phyloP scores from a whole-genome alignment of 2,888 invertebrate species.

The Ceriagrion tenellum region DNA sequence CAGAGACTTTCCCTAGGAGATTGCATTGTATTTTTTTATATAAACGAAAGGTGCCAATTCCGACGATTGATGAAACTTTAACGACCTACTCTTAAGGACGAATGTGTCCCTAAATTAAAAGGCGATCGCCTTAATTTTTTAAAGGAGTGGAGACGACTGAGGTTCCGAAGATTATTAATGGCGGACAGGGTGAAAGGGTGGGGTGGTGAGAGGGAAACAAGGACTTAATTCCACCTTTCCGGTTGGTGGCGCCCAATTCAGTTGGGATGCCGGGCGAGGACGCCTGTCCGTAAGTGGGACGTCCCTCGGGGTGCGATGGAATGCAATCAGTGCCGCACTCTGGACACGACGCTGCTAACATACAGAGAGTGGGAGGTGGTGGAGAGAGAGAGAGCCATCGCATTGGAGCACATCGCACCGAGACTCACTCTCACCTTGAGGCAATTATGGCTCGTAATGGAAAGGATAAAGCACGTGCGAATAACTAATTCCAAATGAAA shows the following conservation, averaged over 20 bases:
- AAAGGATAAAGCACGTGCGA: not conserved
- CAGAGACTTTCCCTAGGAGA: not conserved
- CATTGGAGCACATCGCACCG: not conserved
- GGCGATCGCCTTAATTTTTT: not conserved
- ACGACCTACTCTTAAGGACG: not conserved
- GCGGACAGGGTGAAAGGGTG: not conserved
- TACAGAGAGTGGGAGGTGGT: no score
- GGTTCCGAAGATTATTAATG: not conserved
- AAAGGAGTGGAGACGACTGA: not conserved
- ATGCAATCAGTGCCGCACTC: not conserved
- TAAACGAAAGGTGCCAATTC: not conserved
- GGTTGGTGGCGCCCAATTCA: no score
- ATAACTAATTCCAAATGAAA: not conserved
- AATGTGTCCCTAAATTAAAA: not conserved
- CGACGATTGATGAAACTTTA: not conserved
- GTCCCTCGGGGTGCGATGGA: not conserved
- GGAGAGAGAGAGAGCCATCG: no score
- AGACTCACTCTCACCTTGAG: not conserved
- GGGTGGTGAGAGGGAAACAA: not conserved
- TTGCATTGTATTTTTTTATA: not conserved
- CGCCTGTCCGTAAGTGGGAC: not conserved
- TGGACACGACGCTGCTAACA: not conserved
- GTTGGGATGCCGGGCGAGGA: no score
- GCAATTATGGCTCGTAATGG: not conserved
- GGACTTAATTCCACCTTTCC: not conserved